Conservation (phyloP, 2,797 vertebrate genomes). For the Lacerta agilis region DNA sequence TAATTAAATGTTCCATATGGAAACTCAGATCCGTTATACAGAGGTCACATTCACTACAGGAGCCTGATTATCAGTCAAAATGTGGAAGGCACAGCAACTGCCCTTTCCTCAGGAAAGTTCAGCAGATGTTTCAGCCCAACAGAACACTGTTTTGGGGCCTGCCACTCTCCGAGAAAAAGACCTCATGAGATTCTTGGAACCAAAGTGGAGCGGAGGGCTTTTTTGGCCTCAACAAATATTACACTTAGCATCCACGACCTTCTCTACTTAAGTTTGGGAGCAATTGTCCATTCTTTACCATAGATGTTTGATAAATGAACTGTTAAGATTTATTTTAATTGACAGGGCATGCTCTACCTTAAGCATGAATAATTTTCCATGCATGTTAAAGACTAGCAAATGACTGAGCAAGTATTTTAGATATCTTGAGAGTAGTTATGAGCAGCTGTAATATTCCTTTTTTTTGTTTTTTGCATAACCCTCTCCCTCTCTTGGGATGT, state of each 20-base stretch:
- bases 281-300: background rate
- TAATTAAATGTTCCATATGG: background rate
- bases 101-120: background rate
- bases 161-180: background rate
- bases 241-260: background rate
- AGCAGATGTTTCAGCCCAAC: constrained; percentile 14
- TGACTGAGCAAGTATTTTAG: background rate
- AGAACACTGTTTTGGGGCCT: background rate
- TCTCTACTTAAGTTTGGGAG: background rate
- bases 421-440: background rate
- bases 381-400: background rate
- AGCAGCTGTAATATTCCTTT: background rate
- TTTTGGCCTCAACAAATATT: background rate
- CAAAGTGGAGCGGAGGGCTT: background rate
- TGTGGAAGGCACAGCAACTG: background rate
- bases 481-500: background rate
- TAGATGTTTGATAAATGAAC: background rate
- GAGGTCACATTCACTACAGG: constrained; percentile 12
- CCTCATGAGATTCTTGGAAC: background rate
- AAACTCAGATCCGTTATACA: background rate
- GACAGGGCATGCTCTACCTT: background rate
- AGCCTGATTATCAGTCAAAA: background rate
- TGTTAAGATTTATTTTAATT: background rate
- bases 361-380: background rate
- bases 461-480: background rate